These are phyloP conservation scores for Matsumurasca onukii DNA, from an alignment of 1,140 invertebrate species.

Conservation along the genomic window DNA sequence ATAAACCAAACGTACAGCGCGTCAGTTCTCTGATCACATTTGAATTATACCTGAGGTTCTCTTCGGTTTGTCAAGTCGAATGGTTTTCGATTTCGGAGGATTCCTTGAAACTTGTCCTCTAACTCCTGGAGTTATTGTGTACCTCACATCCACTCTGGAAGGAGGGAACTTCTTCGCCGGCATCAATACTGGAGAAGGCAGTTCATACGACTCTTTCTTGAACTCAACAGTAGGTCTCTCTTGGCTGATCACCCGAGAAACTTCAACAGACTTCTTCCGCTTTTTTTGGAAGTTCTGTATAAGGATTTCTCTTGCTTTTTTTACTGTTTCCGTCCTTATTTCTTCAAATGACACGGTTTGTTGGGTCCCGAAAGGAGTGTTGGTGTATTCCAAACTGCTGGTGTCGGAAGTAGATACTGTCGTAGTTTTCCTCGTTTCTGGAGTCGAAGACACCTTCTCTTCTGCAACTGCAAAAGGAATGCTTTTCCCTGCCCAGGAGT, in stretches of 20 bases:
- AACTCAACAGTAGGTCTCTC: background rate
- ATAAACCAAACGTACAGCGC: too few species aligned
- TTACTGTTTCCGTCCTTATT: background rate
- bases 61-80: background rate
- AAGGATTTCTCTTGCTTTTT: background rate
- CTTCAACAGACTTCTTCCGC: background rate
- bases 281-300: background rate
- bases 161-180: constrained; percentile 13
- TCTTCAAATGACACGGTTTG: background rate
- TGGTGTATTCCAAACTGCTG: background rate
- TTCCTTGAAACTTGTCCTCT: background rate
- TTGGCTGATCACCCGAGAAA: background rate
- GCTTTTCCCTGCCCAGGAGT: background rate
- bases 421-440: background rate
- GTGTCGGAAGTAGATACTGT: background rate
- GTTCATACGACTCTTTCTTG: background rate
- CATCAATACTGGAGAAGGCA: background rate
- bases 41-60: too few species aligned
- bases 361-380: background rate
- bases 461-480: background rate
- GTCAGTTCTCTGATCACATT: too few species aligned
- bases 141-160: constrained; percentile 4
- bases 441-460: background rate
- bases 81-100: background rate
- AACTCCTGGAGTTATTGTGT: constrained; percentile 3